Conservation (phyloP, 2,113 vertebrate genomes). For the Tenrec ecaudatus region DNA sequence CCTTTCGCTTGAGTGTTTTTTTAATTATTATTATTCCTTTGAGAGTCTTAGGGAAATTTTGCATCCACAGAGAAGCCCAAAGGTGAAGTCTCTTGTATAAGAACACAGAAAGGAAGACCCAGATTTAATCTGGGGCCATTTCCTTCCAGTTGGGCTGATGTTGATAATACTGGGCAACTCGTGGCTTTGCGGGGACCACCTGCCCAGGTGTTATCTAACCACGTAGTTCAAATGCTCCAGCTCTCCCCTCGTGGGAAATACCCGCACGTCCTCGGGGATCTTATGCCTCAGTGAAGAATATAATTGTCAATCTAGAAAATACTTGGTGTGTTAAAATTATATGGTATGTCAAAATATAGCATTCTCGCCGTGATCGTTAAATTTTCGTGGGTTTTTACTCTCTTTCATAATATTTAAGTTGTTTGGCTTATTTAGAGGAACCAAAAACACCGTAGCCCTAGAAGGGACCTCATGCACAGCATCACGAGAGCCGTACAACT, state of each 20-base stretch:
- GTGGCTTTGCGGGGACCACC: neutral
- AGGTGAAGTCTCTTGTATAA: neutral
- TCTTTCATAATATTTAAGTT: constrained; percentile 76
- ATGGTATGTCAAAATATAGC: constrained; percentile 64
- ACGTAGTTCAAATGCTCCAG: neutral
- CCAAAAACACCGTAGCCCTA: neutral
- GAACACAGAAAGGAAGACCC: neutral
- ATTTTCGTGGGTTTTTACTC: constrained; percentile 63
- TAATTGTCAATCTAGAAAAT: constrained; percentile 72
- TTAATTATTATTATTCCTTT: neutral
- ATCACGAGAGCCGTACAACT: constrained; percentile 20
- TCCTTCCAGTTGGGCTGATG: neutral
- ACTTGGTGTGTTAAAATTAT: constrained; percentile 68
- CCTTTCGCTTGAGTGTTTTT: neutral
- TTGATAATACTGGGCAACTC: neutral
- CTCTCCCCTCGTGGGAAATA: constrained; percentile 24
- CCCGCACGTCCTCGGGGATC: neutral
- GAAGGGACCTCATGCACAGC: neutral
- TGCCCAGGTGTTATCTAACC: neutral
- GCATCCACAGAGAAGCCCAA: neutral
- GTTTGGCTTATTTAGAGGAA: constrained; percentile 42
- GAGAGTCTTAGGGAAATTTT: neutral
- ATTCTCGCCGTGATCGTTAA: constrained; percentile 59
- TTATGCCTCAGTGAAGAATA: constrained; percentile 56
- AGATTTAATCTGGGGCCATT: constrained; percentile 3